Evolutionary conservation across 2,888 invertebrate species (phyloP).

Genomic region (Agriopis marginaria): DNA sequence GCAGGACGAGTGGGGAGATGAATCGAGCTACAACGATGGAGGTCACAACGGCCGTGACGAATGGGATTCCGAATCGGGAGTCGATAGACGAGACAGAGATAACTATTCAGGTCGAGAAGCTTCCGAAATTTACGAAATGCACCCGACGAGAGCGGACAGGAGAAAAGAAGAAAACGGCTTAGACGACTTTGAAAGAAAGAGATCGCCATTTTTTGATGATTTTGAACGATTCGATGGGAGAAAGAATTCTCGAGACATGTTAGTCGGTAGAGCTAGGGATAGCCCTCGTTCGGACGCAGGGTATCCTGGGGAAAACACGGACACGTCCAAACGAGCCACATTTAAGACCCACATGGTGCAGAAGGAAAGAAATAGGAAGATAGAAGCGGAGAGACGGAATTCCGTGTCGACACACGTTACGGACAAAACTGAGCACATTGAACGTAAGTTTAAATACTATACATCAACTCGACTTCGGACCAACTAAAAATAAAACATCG

Average conservation of each 20-base stretch:
- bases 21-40: slow-evolving; percentile 74
- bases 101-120: slow-evolving; percentile 77
- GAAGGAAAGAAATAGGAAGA: slow-evolving; percentile 86
- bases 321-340: slow-evolving; percentile 86
- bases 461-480: not conserved
- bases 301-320: slow-evolving; percentile 67
- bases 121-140: slow-evolving; percentile 81
- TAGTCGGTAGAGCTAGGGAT: slow-evolving; percentile 78
- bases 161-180: slow-evolving; percentile 74
- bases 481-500: too few relatives aligned
- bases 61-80: slow-evolving; percentile 81
- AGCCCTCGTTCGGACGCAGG: slow-evolving; percentile 78
- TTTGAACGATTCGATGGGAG: slow-evolving; percentile 81
- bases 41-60: slow-evolving; percentile 73
- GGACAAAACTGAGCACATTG: slow-evolving; percentile 87
- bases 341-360: slow-evolving; percentile 91
- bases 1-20: slow-evolving; percentile 79
- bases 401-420: slow-evolving; percentile 92
- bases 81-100: slow-evolving; percentile 73
- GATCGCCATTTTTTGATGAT: slow-evolving; percentile 76
- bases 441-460: slow-evolving; percentile 71
- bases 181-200: slow-evolving; percentile 73
- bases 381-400: slow-evolving; percentile 90
- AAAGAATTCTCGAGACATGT: slow-evolving; percentile 82
- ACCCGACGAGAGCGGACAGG: slow-evolving; percentile 70